These are phyloP conservation scores for Meriones psammophilus DNA, from an alignment of 2,797 vertebrate genomes.

Conservation along the genomic window DNA sequence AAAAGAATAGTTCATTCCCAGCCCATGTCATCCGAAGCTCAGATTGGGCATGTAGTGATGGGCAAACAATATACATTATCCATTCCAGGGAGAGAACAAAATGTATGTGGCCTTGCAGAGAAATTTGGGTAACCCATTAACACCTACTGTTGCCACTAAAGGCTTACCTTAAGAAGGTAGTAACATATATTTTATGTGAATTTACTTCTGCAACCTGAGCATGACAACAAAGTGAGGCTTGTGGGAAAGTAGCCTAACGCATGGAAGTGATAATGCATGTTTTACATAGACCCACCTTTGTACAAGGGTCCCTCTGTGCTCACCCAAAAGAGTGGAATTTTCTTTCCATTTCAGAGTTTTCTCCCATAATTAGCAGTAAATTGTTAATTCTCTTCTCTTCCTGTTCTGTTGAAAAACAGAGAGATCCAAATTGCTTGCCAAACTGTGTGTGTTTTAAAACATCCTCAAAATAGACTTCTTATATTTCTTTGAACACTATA, in stretches of 20 bases:
- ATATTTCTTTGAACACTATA: conserved; percentile 44
- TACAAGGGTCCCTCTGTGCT: background rate
- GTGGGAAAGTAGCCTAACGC: background rate
- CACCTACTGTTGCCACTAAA: conserved; percentile 48
- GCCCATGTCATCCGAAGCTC: conserved; percentile 49
- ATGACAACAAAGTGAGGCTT: background rate
- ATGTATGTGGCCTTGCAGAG: conserved; percentile 10
- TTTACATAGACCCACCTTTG: background rate
- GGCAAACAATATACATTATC: conserved; percentile 56
- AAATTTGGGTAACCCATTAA: conserved; percentile 63
- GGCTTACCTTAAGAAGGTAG: background rate
- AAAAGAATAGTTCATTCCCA: conserved; percentile 68
- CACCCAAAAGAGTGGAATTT: background rate
- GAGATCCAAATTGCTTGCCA: conserved; percentile 32
- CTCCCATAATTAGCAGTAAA: conserved; percentile 56
- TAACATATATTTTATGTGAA: background rate
- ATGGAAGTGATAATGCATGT: background rate
- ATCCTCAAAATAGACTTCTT: conserved; percentile 28
- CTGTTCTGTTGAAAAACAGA: background rate
- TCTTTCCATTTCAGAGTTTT: conserved; percentile 51
- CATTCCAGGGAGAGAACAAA: background rate
- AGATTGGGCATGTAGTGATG: background rate
- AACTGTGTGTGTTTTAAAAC: conserved; percentile 48
- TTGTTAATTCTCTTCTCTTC: conserved; percentile 18
- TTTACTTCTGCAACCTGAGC: background rate